Conservation (phyloP, 2,888 invertebrate species). For the Xylota segnis region DNA sequence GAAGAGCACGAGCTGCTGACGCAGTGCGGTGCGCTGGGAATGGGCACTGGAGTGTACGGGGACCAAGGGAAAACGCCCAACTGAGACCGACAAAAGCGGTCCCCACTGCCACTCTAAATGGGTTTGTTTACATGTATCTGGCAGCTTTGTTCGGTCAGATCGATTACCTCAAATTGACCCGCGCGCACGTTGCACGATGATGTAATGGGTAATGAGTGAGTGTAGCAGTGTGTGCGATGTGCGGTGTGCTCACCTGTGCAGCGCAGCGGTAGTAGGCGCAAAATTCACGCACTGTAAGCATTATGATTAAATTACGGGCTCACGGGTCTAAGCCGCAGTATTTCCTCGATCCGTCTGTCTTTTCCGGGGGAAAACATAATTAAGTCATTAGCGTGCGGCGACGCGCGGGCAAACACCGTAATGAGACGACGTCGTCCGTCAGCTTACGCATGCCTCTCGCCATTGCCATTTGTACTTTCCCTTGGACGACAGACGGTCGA, state of each 20-base stretch:
- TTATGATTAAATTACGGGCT: constrained; percentile 68
- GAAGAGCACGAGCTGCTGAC: constrained; percentile 50
- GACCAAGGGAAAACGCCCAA: constrained; percentile 56
- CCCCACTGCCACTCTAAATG: constrained; percentile 55
- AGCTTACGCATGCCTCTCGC: constrained; percentile 27
- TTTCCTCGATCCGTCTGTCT: constrained; percentile 54
- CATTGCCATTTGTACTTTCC: constrained; percentile 56
- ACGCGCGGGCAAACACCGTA: constrained; percentile 23
- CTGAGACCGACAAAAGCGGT: no score
- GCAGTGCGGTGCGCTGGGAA: neutral
- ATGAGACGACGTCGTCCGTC: constrained; percentile 41
- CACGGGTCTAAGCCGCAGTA: neutral
- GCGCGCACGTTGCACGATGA: constrained; percentile 33
- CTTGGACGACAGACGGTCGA: constrained; percentile 32
- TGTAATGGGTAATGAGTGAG: constrained; percentile 47
- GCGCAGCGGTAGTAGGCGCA: constrained; percentile 18
- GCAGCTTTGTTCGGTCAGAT: constrained; percentile 41
- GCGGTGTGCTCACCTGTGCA: constrained; percentile 26
- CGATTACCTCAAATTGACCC: constrained; percentile 67
- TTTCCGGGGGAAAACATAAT: constrained; percentile 66
- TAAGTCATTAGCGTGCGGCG: constrained; percentile 72
- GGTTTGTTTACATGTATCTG: constrained; percentile 69
- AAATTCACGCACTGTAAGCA: constrained; percentile 67
- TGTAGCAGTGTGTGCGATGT: no score
- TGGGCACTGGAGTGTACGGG: constrained; percentile 6